Evolutionary conservation across 2,888 invertebrate species (phyloP), one percentile per base, ranked within the genome.

Genomic region (Allophyes oxyacanthae): DNA sequence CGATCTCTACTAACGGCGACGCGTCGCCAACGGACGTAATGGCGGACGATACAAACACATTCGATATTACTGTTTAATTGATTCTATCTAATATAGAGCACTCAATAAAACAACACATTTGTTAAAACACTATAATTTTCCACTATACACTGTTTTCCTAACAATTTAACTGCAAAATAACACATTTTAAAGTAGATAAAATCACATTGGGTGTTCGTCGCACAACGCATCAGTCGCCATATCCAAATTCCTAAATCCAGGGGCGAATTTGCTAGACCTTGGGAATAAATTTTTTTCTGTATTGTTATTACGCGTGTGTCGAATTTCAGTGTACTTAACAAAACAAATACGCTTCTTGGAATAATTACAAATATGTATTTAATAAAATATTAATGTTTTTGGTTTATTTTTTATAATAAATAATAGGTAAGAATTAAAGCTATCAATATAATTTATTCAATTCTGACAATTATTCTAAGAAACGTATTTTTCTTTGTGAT

Each of bases 141-240:
- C 78, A 83, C 81, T 67, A 44, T 56, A 48, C 60, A 67, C 68
- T 58, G 60, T 45, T 58, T 69, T 73, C 54, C 71, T 44, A 57
- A 53, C 25, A 13, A 59, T 59, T 62, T 54, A 60, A 72, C 64
- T 48, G 49, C 54, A 50, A 75, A 78, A 77, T 72, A 74, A 63
- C 77, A 82, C 72, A 64, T 73, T 84, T 86, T 75, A 75, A 82
- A 86, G 81, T 77, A 75, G 79, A 81, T 83, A 86, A 82, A 86
- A 85, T 84, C 87, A 87, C 90, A 83, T 83, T 81, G 71, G 84
- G 78, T 81, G 84, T 83, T 86, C 87, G 79, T 88, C 86, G 90
- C 86, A 83, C 81, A 81, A 81, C 85, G 87, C 89, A 87, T 89
- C 83, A 86, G 87, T 85, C 92, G 92, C 92, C 92, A 92, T 91